Evolutionary conservation across 2,113 vertebrate genomes (phyloP), one percentile per base, ranked within the genome.

Genomic region (Trematocara stigmaticum): DNA sequence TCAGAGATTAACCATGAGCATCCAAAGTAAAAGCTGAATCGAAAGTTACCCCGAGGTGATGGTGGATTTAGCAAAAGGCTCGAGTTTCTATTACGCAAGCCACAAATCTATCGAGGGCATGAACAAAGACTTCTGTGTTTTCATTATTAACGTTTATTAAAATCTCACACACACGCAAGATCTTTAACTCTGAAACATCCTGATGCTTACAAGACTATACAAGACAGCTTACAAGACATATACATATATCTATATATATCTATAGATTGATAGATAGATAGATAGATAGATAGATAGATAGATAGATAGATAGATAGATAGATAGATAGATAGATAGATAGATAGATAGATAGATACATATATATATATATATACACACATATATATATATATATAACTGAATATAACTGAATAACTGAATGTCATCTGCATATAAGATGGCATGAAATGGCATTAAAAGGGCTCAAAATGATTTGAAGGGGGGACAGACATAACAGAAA

Each of bases 281-380:
- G 2, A 1, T 3, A 42, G 2, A 0, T 1, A 47, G 6, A 1
- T 2, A 47, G 3, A 49, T 3, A 18, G 4, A 8, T 18, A 18
- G 2, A 16, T 16, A 47, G 3, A 2, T 4, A 20, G 20, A 20
- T 20, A 20, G 20, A 20, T 20, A 20, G 20, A 20, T 20, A 20
- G 20, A 20, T 20, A 20, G 20, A 20, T 20, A 20, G 20, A 20
- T 20, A 20, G 20, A 20, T 20, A 20, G 20, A 20, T 20, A 20
- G 20, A 20, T 20, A 20, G 20, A 20, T 20, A 2, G 20, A 20
- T 20, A 2, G 20, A 23, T 23, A 23, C 2, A 23, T 23, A 23
- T 23, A 23, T 3, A 2, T 6, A 6, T 6, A 55, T 26, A 26
- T 26, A 26, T 26, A 26, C 3, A 26, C 3, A 26, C 3, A 26